Evolutionary conservation across 2,888 invertebrate species (phyloP).

Genomic region (Sympetrum striolatum): DNA sequence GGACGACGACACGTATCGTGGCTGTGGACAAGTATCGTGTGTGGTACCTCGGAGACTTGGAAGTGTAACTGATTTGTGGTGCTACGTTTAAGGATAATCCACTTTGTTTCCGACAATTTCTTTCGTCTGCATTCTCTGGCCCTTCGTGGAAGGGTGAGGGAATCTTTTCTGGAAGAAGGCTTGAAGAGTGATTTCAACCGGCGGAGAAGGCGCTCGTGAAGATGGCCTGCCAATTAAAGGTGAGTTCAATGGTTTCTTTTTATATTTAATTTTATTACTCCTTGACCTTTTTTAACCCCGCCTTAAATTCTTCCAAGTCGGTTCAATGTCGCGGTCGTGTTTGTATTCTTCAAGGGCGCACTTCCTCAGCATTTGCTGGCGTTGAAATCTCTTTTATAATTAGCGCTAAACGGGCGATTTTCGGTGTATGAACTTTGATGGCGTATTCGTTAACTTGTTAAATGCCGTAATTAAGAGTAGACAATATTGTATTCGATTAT

Average conservation of each 20-base stretch:
- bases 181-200: background rate
- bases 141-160: background rate
- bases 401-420: too few relatives aligned
- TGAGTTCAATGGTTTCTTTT: background rate
- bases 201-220: background rate
- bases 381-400: background rate
- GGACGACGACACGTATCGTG: background rate
- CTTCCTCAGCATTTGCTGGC: background rate
- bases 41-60: background rate
- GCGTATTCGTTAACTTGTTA: too few relatives aligned
- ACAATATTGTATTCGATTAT: too few relatives aligned
- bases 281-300: background rate
- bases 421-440: too few relatives aligned
- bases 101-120: background rate
- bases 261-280: background rate
- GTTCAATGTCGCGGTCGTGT: background rate
- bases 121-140: background rate
- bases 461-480: too few relatives aligned
- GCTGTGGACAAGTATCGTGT: background rate
- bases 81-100: background rate
- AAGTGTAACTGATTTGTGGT: background rate
- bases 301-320: background rate
- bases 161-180: background rate
- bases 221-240: conserved; percentile 30
- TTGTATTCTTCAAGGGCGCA: background rate